Conservation (phyloP, 2,888 invertebrate species). For the Netelia fuscicornis region DNA sequence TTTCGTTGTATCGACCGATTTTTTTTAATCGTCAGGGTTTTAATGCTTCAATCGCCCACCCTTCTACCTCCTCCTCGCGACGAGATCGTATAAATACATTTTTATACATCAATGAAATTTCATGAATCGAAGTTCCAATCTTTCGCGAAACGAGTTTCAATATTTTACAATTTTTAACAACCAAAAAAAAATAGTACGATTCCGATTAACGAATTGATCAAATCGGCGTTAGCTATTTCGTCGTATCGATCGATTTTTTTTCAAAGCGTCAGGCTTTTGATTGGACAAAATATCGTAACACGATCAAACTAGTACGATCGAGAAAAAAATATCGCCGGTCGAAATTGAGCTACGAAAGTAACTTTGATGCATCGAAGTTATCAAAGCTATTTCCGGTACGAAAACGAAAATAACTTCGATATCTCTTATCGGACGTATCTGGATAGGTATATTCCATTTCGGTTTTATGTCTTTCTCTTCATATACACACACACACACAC, state of each 20-base stretch:
- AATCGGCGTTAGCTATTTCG: too few relatives aligned
- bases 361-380: background rate
- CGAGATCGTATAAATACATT: background rate
- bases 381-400: background rate
- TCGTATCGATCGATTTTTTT: too few relatives aligned
- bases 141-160: background rate
- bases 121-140: background rate
- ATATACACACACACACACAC: background rate
- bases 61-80: background rate
- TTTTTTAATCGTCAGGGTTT: too few relatives aligned
- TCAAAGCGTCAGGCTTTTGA: too few relatives aligned
- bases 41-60: too few relatives aligned
- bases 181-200: too few relatives aligned
- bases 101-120: conserved; percentile 21
- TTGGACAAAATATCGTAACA: background rate
- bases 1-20: too few relatives aligned
- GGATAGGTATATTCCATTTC: background rate
- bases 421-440: background rate
- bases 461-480: background rate
- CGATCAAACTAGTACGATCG: background rate
- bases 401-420: background rate
- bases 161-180: too few relatives aligned
- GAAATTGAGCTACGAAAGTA: background rate
- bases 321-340: background rate
- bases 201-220: too few relatives aligned